Evolutionary conservation across 2,113 vertebrate species (phyloP), one percentile per base, ranked within the genome.

Genomic region (Protobothrops mucrosquamatus): DNA sequence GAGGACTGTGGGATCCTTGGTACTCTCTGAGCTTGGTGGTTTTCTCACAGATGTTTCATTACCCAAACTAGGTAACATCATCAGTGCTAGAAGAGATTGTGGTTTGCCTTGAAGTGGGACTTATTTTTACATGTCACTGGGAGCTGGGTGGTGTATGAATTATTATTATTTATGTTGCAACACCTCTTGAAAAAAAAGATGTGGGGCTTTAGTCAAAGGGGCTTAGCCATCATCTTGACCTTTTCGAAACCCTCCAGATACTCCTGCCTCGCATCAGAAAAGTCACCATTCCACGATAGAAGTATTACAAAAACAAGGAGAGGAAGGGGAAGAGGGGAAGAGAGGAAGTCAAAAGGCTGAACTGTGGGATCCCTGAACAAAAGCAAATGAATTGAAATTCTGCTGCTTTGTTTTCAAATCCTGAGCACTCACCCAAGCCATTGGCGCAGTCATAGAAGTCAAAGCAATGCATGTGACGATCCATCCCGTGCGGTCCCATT

Each of bases 381-480:
- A 74, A 81, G 20, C 34, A 39, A 39, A 81, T 22, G 74, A 34
- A 43, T 39, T 22, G 74, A 43, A 81, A 43, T 43, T 81, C 34
- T 9, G 2, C 6, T 1, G 6, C 18, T 39, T 15, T 20, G n/a
- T 81, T 81, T 81, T 39, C 51, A 10, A 43, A 51, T 34, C 12
- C 26, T 0, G 14, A 1, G 9, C 0, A 97, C 98, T 98, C 96
- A 99, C 98, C 98, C 91, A 99, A 97, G 51, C 98, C 98, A 0
- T 99, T 98, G 93, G 98, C 97, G 88, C 98, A 99, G 95, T 99
- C 98, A 0, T 97, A 98, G 96, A 99, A 99, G 89, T 99, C 98
- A 88, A 99, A 97, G 94, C 98, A 98, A 88, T 99, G 98, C 89
- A 98, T 97, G 0, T 97, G 96, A 23, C 98, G 98, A 56, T 99